phyloP scores from a whole-genome alignment of 2,888 invertebrate genomes.

The Eupithecia inturbata region DNA sequence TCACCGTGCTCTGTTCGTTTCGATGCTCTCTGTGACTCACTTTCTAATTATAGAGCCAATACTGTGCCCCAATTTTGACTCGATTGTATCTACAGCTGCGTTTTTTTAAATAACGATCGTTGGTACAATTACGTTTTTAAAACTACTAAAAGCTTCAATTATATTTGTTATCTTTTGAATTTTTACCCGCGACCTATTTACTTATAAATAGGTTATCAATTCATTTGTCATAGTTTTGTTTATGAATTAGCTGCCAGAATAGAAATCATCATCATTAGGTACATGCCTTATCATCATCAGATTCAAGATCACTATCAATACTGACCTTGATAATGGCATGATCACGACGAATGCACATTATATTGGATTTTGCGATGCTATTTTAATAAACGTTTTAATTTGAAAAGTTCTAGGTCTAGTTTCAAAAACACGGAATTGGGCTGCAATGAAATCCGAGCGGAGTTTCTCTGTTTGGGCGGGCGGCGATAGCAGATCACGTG shows the following conservation, averaged over 20 bases:
- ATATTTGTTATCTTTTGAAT: not conserved
- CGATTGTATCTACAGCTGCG: constrained; percentile 41
- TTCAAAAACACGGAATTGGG: constrained; percentile 55
- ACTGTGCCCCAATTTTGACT: constrained; percentile 68
- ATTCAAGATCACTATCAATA: constrained; percentile 58
- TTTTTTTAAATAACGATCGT: constrained; percentile 6
- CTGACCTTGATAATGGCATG: constrained; percentile 74
- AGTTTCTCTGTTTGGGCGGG: constrained; percentile 84
- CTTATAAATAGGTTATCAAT: not conserved
- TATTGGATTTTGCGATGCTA: constrained; percentile 44
- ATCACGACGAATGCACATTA: constrained; percentile 47
- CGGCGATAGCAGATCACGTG: constrained; percentile 76
- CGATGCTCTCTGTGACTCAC: constrained; percentile 75
- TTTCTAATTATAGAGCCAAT: constrained; percentile 73
- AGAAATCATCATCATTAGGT: constrained; percentile 14
- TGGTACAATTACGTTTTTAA: not conserved
- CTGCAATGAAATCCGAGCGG: constrained; percentile 79
- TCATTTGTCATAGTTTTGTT: constrained; percentile 18
- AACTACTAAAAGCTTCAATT: not conserved
- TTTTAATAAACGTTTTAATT: constrained; percentile 26
- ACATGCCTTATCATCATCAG: constrained; percentile 50
- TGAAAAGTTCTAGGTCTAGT: constrained; percentile 39
- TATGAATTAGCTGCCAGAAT: constrained; percentile 16
- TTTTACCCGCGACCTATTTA: too few species aligned
- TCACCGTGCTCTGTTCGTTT: constrained; percentile 59